phyloP scores from a whole-genome alignment of 2,113 vertebrate species.

The Emberiza fucata region DNA sequence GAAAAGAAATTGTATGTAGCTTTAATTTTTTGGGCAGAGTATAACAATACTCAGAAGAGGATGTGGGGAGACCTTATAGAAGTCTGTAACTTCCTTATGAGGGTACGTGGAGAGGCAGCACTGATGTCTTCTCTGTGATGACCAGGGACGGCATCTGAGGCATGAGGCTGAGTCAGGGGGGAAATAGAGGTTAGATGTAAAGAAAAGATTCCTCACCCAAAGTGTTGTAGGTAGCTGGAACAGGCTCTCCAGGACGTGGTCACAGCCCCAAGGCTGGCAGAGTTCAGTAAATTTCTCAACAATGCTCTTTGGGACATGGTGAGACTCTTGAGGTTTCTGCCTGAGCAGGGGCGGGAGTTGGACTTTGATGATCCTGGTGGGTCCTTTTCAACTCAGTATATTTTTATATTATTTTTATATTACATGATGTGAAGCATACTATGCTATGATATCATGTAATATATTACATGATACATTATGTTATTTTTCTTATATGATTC shows the following conservation, averaged over 20 bases:
- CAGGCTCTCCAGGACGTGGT: background rate
- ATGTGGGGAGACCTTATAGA: too few relatives aligned
- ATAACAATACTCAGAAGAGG: background rate
- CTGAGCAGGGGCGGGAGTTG: background rate
- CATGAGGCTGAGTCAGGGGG: background rate
- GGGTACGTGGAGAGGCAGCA: accelerated
- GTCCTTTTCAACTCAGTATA: background rate
- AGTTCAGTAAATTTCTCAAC: background rate
- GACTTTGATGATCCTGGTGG: too few relatives aligned
- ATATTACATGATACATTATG: too few relatives aligned
- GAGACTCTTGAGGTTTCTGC: background rate
- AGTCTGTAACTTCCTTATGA: background rate
- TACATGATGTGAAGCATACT: background rate
- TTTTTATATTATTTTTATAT: background rate
- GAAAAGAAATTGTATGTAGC: background rate
- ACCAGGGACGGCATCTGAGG: background rate
- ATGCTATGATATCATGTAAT: background rate
- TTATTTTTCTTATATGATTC: background rate
- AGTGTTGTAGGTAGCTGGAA: background rate
- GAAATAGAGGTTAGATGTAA: background rate
- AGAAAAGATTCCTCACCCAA: background rate
- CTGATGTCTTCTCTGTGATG: background rate
- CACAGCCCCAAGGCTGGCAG: background rate
- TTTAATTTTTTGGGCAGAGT: background rate
- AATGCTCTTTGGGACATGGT: background rate